A percentile compares a stretch with the other conserved stretches of the same genome.
These are phyloP conservation scores for Pangasius macronema DNA, from an alignment of 2,797 vertebrate genomes.

Conservation along the genomic window DNA sequence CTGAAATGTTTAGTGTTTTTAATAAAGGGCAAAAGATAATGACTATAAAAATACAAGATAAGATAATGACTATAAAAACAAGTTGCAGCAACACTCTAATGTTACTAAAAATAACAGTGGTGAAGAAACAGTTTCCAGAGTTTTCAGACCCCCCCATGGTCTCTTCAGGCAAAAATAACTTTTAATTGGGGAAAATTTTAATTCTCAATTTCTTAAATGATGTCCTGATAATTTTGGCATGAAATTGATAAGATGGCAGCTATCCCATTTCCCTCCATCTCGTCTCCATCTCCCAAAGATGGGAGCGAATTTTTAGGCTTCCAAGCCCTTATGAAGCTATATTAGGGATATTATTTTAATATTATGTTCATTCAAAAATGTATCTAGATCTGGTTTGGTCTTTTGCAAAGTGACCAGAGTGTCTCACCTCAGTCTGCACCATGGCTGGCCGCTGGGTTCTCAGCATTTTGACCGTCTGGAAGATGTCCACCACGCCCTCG, in stretches of 20 bases:
- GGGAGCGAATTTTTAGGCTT: background rate
- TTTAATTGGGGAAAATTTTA: too few species aligned
- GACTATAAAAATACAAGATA: too few species aligned
- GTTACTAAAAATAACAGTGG: too few species aligned
- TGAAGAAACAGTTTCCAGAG: too few species aligned
- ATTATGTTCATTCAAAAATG: background rate
- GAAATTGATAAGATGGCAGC: background rate
- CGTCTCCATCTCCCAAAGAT: too few species aligned
- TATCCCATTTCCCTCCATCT: background rate
- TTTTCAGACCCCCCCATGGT: too few species aligned
- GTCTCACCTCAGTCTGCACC: constrained; percentile 95
- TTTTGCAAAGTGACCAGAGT: background rate
- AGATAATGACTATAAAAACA: too few species aligned
- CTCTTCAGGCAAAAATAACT: too few species aligned
- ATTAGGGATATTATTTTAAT: background rate
- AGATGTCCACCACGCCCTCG: constrained; percentile 97
- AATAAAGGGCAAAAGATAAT: background rate
- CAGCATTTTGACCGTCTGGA: constrained; percentile 85
- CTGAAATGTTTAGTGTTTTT: background rate
- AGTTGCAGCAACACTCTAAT: too few species aligned
- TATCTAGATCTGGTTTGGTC: background rate
- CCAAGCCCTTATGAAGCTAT: background rate
- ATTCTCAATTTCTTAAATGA: background rate
- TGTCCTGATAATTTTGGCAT: background rate
- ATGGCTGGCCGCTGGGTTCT: constrained; percentile 96